Evolutionary conservation across 64 coral and sea anemone genomes (phyloP).

Genomic region (Actinia equina): DNA sequence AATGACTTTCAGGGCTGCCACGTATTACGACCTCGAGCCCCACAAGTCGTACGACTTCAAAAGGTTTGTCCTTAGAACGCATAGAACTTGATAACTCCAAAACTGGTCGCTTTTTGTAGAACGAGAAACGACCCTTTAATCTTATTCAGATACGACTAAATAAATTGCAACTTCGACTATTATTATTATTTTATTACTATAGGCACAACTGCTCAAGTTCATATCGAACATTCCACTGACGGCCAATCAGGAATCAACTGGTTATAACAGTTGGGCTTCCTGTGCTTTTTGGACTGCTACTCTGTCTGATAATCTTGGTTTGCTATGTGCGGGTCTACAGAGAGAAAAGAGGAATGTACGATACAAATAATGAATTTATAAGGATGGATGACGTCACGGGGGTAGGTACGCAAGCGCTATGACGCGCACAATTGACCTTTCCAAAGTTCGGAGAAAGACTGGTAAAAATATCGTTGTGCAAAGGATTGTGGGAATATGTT

Average conservation of each 20-base stretch:
- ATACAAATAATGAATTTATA: constrained; percentile 14
- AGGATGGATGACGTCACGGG: constrained; percentile 30
- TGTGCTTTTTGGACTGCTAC: not conserved
- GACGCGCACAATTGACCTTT: not conserved
- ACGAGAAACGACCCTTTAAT: too few relatives aligned
- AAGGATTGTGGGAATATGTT: too few relatives aligned
- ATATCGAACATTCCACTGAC: not conserved
- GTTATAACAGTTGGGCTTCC: constrained; percentile 30
- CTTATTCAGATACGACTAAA: not conserved
- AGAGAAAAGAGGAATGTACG: constrained; percentile 2
- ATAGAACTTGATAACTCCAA: too few relatives aligned
- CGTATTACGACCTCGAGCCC: not conserved
- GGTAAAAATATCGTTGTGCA: too few relatives aligned
- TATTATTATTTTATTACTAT: too few relatives aligned
- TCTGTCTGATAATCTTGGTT: not conserved
- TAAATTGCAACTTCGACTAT: too few relatives aligned
- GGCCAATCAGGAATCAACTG: not conserved
- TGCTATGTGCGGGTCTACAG: constrained; percentile 15
- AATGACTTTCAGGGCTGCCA: not conserved
- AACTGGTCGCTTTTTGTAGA: too few relatives aligned
- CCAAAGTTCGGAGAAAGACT: not conserved
- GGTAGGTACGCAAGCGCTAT: constrained; percentile 28
- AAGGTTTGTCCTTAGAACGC: not conserved
- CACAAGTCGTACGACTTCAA: not conserved
- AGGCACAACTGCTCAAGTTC: not conserved